Evolutionary conservation across 2,797 vertebrate species (phyloP).

Genomic region (Siniperca obscura): DNA sequence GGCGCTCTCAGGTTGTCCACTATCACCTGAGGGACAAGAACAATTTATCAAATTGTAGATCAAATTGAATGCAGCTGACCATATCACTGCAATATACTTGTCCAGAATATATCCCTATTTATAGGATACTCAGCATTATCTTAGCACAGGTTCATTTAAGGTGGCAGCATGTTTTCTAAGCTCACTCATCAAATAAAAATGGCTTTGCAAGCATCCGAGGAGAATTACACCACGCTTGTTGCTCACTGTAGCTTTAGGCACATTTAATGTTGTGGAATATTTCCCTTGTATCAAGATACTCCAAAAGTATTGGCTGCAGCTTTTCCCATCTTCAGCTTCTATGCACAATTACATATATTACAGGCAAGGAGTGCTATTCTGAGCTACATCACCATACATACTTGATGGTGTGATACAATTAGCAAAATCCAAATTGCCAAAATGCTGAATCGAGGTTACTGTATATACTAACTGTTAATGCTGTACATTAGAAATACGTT

Average conservation of each 20-base stretch:
- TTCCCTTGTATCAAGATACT: not conserved
- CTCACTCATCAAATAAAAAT: not conserved
- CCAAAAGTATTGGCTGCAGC: not conserved
- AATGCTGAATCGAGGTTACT: not conserved
- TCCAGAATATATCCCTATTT: not conserved
- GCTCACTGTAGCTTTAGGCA: not conserved
- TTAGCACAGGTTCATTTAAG: not conserved
- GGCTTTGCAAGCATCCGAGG: not conserved
- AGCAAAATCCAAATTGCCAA: not conserved
- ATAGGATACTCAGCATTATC: not conserved
- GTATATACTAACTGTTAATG: not conserved
- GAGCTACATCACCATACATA: not conserved
- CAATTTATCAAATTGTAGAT: not conserved
- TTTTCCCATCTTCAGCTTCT: not conserved
- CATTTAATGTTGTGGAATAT: constrained; percentile 12
- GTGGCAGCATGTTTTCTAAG: not conserved
- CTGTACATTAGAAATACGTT: not conserved
- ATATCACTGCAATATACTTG: not conserved
- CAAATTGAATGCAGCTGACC: not conserved
- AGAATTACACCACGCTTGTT: not conserved
- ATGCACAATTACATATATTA: not conserved
- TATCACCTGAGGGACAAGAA: not conserved
- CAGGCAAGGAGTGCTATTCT: not conserved
- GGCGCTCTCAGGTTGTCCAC: not conserved
- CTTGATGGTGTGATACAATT: not conserved